Conservation (phyloP, 2,113 vertebrate species). For the Hippocampus mohnikei region DNA sequence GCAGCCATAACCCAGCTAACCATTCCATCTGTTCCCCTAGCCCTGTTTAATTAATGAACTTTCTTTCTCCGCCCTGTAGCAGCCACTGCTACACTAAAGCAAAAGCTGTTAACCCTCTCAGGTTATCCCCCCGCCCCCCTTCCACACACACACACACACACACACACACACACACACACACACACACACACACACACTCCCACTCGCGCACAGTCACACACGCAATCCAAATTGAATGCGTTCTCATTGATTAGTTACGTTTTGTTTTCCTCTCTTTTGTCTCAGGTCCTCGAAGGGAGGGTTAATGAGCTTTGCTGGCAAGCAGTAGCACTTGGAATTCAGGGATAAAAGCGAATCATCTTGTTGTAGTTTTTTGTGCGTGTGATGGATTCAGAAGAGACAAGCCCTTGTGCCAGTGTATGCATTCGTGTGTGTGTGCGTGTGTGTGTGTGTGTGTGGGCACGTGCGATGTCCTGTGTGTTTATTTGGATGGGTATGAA, state of each 20-base stretch:
- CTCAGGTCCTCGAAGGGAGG: constrained; percentile 62
- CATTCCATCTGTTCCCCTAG: constrained; percentile 91
- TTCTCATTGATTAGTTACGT: constrained; percentile 75
- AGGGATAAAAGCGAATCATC: constrained; percentile 66
- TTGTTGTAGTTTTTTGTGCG: constrained; percentile 37
- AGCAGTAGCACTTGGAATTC: constrained; percentile 56
- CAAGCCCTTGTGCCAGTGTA: constrained; percentile 49
- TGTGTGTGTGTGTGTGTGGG: constrained; percentile 1
- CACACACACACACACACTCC: background rate
- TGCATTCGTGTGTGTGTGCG: constrained; percentile 5
- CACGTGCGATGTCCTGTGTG: constrained; percentile 26
- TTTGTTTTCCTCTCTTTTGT: constrained; percentile 66
- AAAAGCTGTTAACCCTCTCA: constrained; percentile 81
- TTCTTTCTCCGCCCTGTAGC: constrained; percentile 77
- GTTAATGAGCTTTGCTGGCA: constrained; percentile 77
- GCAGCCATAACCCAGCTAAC: constrained; percentile 79
- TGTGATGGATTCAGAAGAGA: constrained; percentile 57
- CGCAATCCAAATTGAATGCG: constrained; percentile 59
- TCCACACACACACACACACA: constrained; percentile 1
- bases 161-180: background rate
- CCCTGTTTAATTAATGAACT: constrained; percentile 98
- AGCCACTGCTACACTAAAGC: constrained; percentile 66
- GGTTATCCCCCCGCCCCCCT: constrained; percentile 72
- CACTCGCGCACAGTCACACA: background rate
- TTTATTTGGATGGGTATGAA: constrained; percentile 52